Base-by-base conservation (phyloP, 2,113 vertebrate species). In the Piaya cayana region DNA sequence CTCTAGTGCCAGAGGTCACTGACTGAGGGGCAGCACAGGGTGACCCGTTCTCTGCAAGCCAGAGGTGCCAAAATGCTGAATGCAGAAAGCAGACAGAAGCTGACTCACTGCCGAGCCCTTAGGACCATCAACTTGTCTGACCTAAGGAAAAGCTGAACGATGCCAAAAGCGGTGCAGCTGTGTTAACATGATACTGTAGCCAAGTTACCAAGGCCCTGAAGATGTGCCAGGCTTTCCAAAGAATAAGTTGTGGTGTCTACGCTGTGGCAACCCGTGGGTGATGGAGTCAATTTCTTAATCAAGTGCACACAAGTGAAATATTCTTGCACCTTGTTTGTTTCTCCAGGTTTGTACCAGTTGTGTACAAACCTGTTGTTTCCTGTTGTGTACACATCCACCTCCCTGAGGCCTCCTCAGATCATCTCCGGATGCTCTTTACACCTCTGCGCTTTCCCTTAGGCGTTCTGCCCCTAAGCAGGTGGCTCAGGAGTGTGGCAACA, bases 61-160 rank as follows among this genome's bases (percentile, higher is more conserved):
- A 60, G 65, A 36, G 2, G 50, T 69, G n/a, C 1, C 43, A 25
- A 7, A 45, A 50, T 0, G 2, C 20, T 9, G 5, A 20, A 70
- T 1, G 29, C 0, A 5, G 45, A 15, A 32, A 63, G 11, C 2
- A 0, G 27, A 55, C 13, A 56, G 0, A 4, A 80, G 62, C 18
- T 39, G 72, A 70, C 34, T 3, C 3, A 17, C 16, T 52, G 69
- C 39, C 5, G 8, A 87, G 29, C 36, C 2, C 0, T 43, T 2
- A 8, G 29, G 26, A 15, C 69, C 60, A 16, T 22, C 50, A 45
- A 4, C 9, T 80, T 18, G 12, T 25, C 21, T 11, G 60, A 25
- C 25, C 47, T 21, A 6, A 55, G 30, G 34, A 83, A 56, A 69
- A 0, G 11, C 72, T 32, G 27, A 72, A 11, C 47, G 25, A 43